These are phyloP conservation scores for Pao palembangensis DNA, from an alignment of 2,113 vertebrate species.

Conservation along the genomic window DNA sequence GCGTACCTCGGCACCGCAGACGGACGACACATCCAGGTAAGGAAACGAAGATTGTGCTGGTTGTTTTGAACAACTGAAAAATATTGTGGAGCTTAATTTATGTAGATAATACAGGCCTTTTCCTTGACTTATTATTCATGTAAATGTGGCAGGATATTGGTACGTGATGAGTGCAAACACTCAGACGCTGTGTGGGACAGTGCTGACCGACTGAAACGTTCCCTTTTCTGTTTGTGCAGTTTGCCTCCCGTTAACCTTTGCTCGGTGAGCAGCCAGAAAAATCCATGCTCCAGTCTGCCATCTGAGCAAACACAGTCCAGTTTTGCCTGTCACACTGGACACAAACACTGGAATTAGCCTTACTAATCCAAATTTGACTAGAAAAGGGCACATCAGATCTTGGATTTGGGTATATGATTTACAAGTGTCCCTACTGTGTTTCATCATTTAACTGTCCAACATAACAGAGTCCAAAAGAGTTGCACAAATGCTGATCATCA, in stretches of 20 bases:
- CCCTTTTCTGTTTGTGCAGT: conserved; percentile 52
- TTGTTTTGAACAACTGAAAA: background rate
- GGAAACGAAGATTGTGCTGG: background rate
- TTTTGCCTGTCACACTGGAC: conserved; percentile 3
- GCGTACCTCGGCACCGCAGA: conserved; percentile 88
- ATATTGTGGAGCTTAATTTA: conserved; percentile 10
- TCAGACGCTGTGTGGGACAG: conserved; percentile 9
- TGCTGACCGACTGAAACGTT: conserved; percentile 1
- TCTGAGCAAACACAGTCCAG: conserved; percentile 42
- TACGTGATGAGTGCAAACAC: conserved; percentile 35
- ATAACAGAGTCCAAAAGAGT: no score
- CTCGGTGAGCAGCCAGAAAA: conserved; percentile 25
- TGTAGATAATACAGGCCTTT: conserved; percentile 9
- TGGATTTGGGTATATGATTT: background rate
- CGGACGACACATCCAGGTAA: conserved; percentile 92
- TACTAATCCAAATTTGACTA: background rate
- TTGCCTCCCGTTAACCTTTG: conserved; percentile 46
- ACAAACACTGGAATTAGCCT: background rate
- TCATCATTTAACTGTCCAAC: background rate
- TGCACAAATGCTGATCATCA: no score
- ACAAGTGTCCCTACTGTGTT: background rate
- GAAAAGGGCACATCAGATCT: background rate
- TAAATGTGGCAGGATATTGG: conserved; percentile 53
- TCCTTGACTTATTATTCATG: conserved; percentile 44
- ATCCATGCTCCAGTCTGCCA: conserved; percentile 23